Base-by-base conservation (phyloP, 2,797 vertebrate genomes). In the Lepilemur septentrionalis region DNA sequence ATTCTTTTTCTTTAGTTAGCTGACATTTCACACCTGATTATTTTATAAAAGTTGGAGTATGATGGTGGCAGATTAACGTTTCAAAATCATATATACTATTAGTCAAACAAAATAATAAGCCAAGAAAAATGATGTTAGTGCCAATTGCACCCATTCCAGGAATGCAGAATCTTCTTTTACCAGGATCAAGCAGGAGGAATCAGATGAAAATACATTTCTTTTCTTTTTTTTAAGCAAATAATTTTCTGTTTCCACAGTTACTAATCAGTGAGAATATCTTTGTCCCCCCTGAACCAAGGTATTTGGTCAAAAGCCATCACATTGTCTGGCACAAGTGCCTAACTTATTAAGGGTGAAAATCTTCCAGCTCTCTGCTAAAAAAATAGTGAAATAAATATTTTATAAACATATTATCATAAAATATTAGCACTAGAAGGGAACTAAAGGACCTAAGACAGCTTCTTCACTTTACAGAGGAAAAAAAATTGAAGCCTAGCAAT, bases 1-100 rank as follows among this genome's bases (percentile, higher is more conserved):
- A 75, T 82, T 86, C 41, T 91, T 89, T 91, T 63, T 79, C 30
- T 86, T 65, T 85, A 82, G 46, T 87, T 59, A 91, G 69, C 32
- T 90, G 70, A 95, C 22, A 94, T 88, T 95, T 82, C 73, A 92
- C 13, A 89, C 28, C 28, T 73, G 48, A 85, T 78, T 92, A 67
- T 43, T 76, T 69, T 14, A 88, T 57, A 25, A 83, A 83, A 90
- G 46, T 70, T 69, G 1, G 61, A 17, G 1, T 65, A 41, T 67
- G 67, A 52, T 76, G 25, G 50, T 76, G 50, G 48, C 23, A 73
- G 41, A 76, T 80, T 91, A 61, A 91, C 22, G 5, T 32, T 43
- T 63, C 67, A 46, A 43, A 28, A 46, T 93, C 25, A 72, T 38
- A 35, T 59, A 7, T 70, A 73, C 32, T 91, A 22, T 93, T 94